A percentile compares a stretch with the other conserved stretches of the same genome.
phyloP scores from a whole-genome alignment of 2,113 vertebrate species.

The Glareola pratincola region DNA sequence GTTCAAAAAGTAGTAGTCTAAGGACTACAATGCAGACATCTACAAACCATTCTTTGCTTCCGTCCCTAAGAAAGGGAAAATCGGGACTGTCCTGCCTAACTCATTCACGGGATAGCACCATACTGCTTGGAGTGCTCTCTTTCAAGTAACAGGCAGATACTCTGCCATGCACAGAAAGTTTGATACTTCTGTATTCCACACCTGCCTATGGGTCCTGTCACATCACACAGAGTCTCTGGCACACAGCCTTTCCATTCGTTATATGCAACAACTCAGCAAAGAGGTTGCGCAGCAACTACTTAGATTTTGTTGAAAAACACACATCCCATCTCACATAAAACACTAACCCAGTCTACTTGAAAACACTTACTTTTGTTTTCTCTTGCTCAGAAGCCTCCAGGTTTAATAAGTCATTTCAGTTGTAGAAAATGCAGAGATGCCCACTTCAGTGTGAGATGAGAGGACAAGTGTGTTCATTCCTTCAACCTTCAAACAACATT shows the following conservation, averaged over 20 bases:
- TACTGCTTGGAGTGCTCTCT: background rate
- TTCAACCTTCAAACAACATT: background rate
- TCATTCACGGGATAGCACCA: background rate
- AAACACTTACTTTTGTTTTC: background rate
- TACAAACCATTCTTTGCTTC: background rate
- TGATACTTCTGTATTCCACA: background rate
- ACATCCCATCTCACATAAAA: background rate
- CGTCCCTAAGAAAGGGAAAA: background rate
- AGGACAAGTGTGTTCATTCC: background rate
- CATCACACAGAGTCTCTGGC: background rate
- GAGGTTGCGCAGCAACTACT: rapidly evolving
- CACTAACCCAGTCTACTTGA: background rate
- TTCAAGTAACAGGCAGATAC: background rate
- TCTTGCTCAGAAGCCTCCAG: background rate
- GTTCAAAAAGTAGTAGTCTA: background rate
- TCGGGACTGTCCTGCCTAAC: background rate
- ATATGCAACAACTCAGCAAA: background rate
- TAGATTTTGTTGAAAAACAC: background rate
- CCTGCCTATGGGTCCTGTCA: background rate
- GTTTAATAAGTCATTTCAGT: slow-evolving; percentile 5
- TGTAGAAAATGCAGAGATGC: background rate
- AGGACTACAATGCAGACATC: background rate
- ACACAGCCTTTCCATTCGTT: background rate
- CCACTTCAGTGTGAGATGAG: background rate
- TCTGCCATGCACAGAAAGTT: background rate